These are phyloP conservation scores for Phenacoccus solenopsis DNA, from an alignment of 1,140 invertebrate species.

Conservation along the genomic window DNA sequence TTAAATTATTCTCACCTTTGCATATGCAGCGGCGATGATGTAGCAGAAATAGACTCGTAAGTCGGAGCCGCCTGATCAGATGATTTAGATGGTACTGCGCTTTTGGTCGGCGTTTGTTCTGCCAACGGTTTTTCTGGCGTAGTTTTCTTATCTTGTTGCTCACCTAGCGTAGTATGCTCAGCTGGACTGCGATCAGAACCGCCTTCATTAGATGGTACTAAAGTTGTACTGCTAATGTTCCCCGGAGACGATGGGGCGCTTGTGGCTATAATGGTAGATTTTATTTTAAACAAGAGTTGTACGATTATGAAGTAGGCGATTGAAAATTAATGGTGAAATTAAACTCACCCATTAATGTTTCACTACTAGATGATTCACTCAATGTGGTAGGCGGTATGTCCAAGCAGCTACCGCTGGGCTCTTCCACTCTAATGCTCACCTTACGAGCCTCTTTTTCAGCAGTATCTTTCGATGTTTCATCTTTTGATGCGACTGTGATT, in stretches of 20 bases:
- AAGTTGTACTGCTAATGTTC: constrained; percentile 32
- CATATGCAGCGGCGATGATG: background rate
- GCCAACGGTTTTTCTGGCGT: background rate
- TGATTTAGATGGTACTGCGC: background rate
- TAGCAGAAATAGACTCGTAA: background rate
- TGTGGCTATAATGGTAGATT: constrained; percentile 22
- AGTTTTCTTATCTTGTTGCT: background rate
- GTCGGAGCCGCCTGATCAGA: background rate
- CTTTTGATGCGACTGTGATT: background rate
- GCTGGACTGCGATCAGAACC: background rate
- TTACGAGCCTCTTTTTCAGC: constrained; percentile 27
- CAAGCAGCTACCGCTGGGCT: constrained; percentile 43
- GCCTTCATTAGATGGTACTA: constrained; percentile 14
- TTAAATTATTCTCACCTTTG: background rate
- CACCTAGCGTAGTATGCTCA: background rate
- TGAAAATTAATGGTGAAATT: background rate
- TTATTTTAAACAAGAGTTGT: background rate
- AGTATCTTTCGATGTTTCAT: background rate
- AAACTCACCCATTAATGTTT: constrained; percentile 51
- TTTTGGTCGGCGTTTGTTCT: background rate
- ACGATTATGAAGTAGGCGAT: too few relatives aligned
- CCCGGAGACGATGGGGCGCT: constrained; percentile 55
- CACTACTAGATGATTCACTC: constrained; percentile 54
- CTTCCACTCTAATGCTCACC: constrained; percentile 34
- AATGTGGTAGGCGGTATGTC: constrained; percentile 45